Evolutionary conservation across 2,888 invertebrate species (phyloP).

Genomic region (Ramazzottius varieornatus): DNA sequence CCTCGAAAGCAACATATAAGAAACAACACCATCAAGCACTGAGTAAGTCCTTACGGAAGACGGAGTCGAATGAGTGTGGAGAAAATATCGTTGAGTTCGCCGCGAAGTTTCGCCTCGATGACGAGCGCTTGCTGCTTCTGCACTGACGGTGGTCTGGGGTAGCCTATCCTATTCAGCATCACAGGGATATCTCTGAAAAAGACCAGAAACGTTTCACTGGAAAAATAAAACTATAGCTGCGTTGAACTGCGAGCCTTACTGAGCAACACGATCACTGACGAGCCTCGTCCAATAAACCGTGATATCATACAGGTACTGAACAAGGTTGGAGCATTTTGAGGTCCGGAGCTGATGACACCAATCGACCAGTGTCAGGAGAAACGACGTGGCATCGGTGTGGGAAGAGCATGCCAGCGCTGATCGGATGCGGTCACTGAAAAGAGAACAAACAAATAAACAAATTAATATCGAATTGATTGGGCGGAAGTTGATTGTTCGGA

Average conservation of each 20-base stretch:
- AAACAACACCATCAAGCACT: not conserved
- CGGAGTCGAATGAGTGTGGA: not conserved
- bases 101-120: not conserved
- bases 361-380: not conserved
- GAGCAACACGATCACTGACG: not conserved
- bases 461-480: not conserved
- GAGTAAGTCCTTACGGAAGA: not conserved
- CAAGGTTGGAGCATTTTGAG: not conserved
- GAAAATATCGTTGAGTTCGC: not conserved
- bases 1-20: not conserved
- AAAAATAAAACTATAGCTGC: not conserved
- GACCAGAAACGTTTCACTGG: no score
- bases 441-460: not conserved
- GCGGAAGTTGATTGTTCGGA: not conserved
- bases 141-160: not conserved
- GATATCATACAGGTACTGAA: not conserved
- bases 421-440: not conserved
- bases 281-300: not conserved
- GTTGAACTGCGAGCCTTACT: not conserved
- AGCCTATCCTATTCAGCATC: not conserved
- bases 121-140: not conserved
- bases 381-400: not conserved
- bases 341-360: not conserved
- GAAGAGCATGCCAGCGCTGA: not conserved
- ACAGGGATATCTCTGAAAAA: not conserved